A percentile compares a stretch with the other conserved stretches of the same genome.
Evolutionary conservation across 2,888 invertebrate species (phyloP).

Genomic region (Agrypnus murinus): DNA sequence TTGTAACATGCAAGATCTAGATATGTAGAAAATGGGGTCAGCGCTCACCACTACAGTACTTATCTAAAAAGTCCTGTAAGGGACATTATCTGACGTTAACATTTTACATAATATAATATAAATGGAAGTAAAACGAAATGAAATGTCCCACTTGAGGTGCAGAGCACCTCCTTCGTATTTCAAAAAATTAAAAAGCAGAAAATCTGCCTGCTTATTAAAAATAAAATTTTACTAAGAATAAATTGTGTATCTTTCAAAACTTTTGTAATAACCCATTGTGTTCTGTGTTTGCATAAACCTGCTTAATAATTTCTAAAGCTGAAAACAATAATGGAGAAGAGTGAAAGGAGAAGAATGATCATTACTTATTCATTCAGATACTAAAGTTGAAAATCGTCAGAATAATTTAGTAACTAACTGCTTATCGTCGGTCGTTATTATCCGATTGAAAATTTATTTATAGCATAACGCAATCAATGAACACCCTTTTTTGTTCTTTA

Average conservation of each 20-base stretch:
- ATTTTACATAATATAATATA: background rate
- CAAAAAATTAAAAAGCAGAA: too few species aligned
- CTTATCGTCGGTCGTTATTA: background rate
- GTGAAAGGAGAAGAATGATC: background rate
- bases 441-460: slow-evolving; percentile 5
- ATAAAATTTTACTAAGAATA: too few species aligned
- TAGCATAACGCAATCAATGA: background rate
- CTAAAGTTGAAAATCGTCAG: slow-evolving; percentile 8
- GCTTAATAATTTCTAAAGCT: slow-evolving; percentile 7
- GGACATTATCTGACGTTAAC: slow-evolving; percentile 24
- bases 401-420: slow-evolving; percentile 12
- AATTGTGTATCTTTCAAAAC: too few species aligned
- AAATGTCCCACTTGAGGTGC: too few species aligned
- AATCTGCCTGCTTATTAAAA: too few species aligned
- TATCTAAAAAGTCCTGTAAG: slow-evolving; percentile 27
- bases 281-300: background rate
- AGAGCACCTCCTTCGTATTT: too few species aligned
- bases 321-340: slow-evolving; percentile 13
- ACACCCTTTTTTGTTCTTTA: too few species aligned
- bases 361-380: slow-evolving; percentile 2
- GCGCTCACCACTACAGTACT: slow-evolving; percentile 5
- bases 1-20: slow-evolving; percentile 32
- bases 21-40: slow-evolving; percentile 36
- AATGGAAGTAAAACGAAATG: too few species aligned
- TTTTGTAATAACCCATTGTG: background rate